Base-by-base conservation (phyloP, 2,797 vertebrate genomes). In the Hydrophis major region DNA sequence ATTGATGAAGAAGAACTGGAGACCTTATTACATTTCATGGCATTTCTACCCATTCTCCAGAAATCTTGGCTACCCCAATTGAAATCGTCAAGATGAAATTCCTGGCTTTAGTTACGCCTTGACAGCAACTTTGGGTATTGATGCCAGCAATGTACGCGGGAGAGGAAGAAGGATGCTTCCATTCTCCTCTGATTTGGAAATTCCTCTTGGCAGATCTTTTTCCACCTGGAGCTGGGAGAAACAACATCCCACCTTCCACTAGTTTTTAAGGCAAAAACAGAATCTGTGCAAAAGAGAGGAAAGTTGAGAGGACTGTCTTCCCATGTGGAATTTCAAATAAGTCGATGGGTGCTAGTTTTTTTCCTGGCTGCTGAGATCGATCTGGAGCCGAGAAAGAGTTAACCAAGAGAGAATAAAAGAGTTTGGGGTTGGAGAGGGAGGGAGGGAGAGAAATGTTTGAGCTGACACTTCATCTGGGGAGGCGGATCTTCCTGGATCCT, bases 401-500 rank as follows among this genome's bases (percentile, higher is more conserved):
- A 97, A 97, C 2, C 0, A 90, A 55, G 91, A 47, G 93, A 95
- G 94, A 95, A 96, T 69, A 90, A 93, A 93, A 25, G 12, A 4
- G 66, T 10, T 22, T 32, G 4, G 83, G 53, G 37, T 20, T 50
- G 93, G 50, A 2, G 87, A 53, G 20, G 10, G 63, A n/a, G 32
- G 10, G 63, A n/a, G 32, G 20, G 74, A 63, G 16, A 56, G 66
- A 42, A 37, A 93, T 93, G 92, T 92, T 96, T 95, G 86, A 94
- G 96, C 94, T 96, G 96, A 97, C 96, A 97, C 95, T 97, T 86
- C 42, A 63, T 93, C 92, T 95, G 37, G 94, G 94, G 96, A 98
- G 97, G 96, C 95, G 96, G 96, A 98, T 97, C 98, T 96, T 95
- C 94, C 97, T 93, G 96, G 92, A 94, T 97, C 96, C 98, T 98